Conservation (phyloP, 2,797 vertebrate genomes). For the Pangasius larnaudii region DNA sequence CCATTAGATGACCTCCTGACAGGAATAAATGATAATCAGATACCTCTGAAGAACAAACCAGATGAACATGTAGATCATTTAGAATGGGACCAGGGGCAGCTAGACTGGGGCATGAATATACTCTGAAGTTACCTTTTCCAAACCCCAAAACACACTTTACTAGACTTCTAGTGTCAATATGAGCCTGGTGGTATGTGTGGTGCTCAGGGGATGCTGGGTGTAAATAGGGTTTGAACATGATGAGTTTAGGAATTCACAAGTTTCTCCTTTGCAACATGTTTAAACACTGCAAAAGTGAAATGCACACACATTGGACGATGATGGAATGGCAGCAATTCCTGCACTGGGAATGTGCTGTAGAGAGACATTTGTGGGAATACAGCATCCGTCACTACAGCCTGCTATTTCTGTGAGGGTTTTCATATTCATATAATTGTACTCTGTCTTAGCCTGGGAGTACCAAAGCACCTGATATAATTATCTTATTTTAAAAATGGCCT, state of each 20-base stretch:
- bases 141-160: not conserved
- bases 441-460: not conserved
- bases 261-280: not conserved
- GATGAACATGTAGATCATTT: not conserved
- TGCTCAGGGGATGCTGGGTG: not conserved
- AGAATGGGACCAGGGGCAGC: not conserved
- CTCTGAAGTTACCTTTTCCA: not conserved
- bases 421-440: not conserved
- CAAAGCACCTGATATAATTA: not conserved
- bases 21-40: not conserved
- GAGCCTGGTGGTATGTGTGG: not conserved
- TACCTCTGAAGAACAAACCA: not conserved
- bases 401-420: not conserved
- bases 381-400: not conserved
- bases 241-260: not conserved
- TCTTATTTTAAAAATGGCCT: not conserved
- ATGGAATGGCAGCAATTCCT: not conserved
- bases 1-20: not conserved
- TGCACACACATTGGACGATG: not conserved
- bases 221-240: not conserved
- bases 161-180: not conserved
- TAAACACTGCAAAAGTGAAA: not conserved
- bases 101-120: not conserved
- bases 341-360: not conserved
- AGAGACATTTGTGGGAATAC: not conserved